A percentile compares a stretch with the other conserved stretches of the same genome.
These are phyloP conservation scores for Pissodes strobi DNA, from an alignment of 1,140 invertebrate species.

Conservation along the genomic window DNA sequence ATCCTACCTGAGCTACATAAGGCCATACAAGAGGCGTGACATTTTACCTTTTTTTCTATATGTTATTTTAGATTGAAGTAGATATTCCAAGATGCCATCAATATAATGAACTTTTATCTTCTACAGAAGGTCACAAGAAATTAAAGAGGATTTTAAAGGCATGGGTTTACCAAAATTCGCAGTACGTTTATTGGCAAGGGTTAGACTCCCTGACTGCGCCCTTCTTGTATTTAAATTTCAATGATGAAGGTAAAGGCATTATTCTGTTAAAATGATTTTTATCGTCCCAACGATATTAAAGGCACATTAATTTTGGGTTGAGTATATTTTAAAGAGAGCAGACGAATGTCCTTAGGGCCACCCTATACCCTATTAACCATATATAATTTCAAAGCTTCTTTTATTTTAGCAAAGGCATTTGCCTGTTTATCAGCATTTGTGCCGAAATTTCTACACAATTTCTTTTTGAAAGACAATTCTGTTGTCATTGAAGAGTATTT, in stretches of 20 bases:
- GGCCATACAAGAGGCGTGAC: no score
- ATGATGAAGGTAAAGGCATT: constrained; percentile 81
- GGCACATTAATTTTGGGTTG: no score
- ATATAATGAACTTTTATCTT: constrained; percentile 95
- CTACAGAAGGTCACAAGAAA: constrained; percentile 87
- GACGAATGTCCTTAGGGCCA: no score
- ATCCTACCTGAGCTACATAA: no score
- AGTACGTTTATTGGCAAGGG: constrained; percentile 99
- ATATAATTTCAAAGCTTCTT: no score
- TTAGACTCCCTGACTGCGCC: constrained; percentile 97
- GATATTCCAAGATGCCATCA: constrained; percentile 99
- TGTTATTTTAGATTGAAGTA: constrained; percentile 94
- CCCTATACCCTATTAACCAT: no score
- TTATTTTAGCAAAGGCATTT: constrained; percentile 80
- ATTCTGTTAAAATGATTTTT: no score
- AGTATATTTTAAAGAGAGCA: no score
- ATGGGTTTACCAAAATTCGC: constrained; percentile 91
- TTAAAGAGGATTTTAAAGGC: constrained; percentile 95
- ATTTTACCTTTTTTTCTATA: no score
- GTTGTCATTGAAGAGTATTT: constrained; percentile 97
- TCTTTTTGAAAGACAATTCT: constrained; percentile 99
- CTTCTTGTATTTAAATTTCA: constrained; percentile 96
- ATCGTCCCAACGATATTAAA: no score
- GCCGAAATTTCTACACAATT: constrained; percentile 94
- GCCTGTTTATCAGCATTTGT: constrained; percentile 93